Evolutionary conservation across 2,888 invertebrate genomes (phyloP).

Genomic region (Dascillus cervinus): DNA sequence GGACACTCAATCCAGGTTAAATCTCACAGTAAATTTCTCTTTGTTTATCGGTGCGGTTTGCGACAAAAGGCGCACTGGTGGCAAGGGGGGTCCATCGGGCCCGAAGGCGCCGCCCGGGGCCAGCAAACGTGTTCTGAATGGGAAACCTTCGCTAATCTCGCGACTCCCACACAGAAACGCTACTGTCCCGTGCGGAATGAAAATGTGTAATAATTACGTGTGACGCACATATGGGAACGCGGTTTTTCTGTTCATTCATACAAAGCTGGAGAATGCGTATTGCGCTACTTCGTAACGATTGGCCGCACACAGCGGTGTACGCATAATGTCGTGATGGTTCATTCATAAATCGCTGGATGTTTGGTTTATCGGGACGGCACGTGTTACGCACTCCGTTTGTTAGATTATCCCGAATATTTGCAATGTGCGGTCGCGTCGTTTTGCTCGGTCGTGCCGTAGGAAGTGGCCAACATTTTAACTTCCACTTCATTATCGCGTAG

Average conservation of each 20-base stretch:
- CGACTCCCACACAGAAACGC: constrained; percentile 11
- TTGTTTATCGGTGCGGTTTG: too few species aligned
- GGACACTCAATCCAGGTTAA: too few species aligned
- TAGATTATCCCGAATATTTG: constrained; percentile 1
- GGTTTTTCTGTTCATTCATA: constrained; percentile 27
- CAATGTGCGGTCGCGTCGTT: constrained; percentile 8
- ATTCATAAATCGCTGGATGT: constrained; percentile 28
- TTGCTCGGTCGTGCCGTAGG: constrained; percentile 19
- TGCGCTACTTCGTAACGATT: constrained; percentile 26
- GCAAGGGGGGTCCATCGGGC: too few species aligned
- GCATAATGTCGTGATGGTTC: constrained; percentile 27
- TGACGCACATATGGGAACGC: constrained; percentile 19
- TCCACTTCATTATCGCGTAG: constrained; percentile 21
- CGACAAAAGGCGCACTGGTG: too few species aligned
- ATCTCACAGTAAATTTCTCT: too few species aligned
- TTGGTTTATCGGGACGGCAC: not conserved
- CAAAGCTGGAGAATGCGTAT: constrained; percentile 28
- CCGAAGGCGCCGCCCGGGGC: too few species aligned
- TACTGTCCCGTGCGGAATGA: constrained; percentile 6
- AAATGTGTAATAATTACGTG: constrained; percentile 10
- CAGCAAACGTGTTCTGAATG: too few species aligned
- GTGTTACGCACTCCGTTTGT: not conserved
- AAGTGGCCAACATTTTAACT: constrained; percentile 23
- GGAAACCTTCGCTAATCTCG: too few species aligned
- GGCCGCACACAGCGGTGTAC: constrained; percentile 24